Evolutionary conservation across 2,888 invertebrate genomes (phyloP).

Genomic region (Endotricha flammealis): DNA sequence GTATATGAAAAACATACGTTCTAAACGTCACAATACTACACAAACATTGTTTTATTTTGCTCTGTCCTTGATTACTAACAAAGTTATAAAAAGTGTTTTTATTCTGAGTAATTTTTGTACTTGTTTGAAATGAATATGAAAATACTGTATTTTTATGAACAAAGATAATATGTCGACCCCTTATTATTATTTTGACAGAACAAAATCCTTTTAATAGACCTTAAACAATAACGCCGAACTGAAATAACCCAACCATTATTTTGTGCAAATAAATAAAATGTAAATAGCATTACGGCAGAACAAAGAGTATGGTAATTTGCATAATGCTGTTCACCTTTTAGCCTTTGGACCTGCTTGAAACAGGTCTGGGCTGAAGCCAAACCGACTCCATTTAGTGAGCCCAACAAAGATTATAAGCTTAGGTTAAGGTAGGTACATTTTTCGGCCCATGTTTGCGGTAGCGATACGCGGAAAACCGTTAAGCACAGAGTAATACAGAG

Average conservation of each 20-base stretch:
- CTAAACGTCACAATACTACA: no score
- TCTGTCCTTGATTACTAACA: no score
- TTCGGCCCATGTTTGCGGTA: no score
- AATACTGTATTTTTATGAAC: no score
- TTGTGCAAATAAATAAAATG: slow-evolving; percentile 68
- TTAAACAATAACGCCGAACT: slow-evolving; percentile 41
- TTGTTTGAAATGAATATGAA: no score
- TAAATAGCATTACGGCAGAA: slow-evolving; percentile 63
- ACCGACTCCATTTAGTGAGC: slow-evolving; percentile 58
- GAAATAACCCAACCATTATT: slow-evolving; percentile 45
- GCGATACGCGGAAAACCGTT: no score
- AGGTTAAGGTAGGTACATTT: slow-evolving; percentile 51
- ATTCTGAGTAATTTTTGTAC: no score
- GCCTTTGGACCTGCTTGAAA: slow-evolving; percentile 48
- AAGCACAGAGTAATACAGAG: no score
- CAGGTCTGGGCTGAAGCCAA: slow-evolving; percentile 65
- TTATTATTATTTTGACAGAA: slow-evolving; percentile 18
- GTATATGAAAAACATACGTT: no score
- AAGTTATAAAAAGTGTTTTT: no score
- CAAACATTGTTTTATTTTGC: no score
- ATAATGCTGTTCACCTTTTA: slow-evolving; percentile 74
- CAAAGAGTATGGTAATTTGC: slow-evolving; percentile 72
- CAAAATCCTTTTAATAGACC: slow-evolving; percentile 38
- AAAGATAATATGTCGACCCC: slow-evolving; percentile 10
- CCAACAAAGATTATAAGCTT: slow-evolving; percentile 64